Evolutionary conservation across 2,888 invertebrate species (phyloP), one percentile per base, ranked within the genome.

Genomic region (Nymphalis polychloros): DNA sequence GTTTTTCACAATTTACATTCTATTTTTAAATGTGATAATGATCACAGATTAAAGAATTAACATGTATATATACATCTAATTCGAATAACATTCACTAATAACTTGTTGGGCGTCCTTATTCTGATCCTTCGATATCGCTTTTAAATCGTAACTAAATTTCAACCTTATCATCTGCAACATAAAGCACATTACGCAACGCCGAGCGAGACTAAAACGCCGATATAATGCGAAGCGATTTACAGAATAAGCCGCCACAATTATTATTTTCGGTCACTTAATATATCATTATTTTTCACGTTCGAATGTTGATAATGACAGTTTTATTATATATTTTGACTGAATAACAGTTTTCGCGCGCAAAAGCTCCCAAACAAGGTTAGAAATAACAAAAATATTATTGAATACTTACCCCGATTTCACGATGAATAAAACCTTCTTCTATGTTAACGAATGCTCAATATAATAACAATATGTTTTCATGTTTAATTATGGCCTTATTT

Each of bases 81-180:
- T 23, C 46, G 55, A 57, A 62, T 52, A 35, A 67, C 67, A 63
- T 67, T 69, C 67, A 46, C 72, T 63, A 69, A 73, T 80, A 87
- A 87, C 84, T 81, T 77, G 83, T 84, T 80, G 73, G 71, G 80
- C 77, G 75, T 79, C 81, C 86, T 52, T 89, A 91, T 88, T 90
- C 89, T 79, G 81, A 71, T 77, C 69, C 23, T 70, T 73, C 75
- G 67, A 68, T 59, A 81, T 79, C 78, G 76, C 68, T 71, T 46
- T 66, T 27, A 67, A 31, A 71, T 75, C 76, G 71, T 72, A 77
- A 74, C 64, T 68, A 69, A 73, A 77, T 78, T 71, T 85, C 66
- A 69, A 80, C 83, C 77, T 80, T 88, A 88, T 77, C 53, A 0
- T 67, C 0, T 62, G 3, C 0, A 0, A 0, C n/a, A 73, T 85